Evolutionary conservation across 1,140 invertebrate species (phyloP), one percentile per base, ranked within the genome.

Genomic region (Caenorhabditis latens): DNA sequence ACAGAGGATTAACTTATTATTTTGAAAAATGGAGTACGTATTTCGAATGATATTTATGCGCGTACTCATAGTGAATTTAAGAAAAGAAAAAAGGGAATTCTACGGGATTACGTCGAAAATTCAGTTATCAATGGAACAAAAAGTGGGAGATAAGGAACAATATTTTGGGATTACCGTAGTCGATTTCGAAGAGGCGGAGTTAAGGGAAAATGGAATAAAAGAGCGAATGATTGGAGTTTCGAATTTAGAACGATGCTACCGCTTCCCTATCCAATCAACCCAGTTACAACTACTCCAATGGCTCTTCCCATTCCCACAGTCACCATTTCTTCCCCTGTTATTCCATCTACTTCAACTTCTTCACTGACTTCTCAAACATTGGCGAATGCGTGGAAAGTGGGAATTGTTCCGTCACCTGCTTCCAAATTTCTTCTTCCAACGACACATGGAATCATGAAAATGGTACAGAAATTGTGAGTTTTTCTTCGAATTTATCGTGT

Each of bases 31-130:
- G 67, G 24, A 75, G 67, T 75, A 75, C 67, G 67, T n/a, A 75
- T 75, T 75, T 75, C 16, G 32, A 48, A 75, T 75, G 67, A 75
- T 75, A 75, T 48, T 75, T 48, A 48, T 16, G 32, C 19, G 42
- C 67, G 16, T 75, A 75, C n/a, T 75, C 67, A 75, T 75, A 75
- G 67, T 46, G 67, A 75, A 75, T 75, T 75, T 75, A 46, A n/a
- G 19, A 46, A 48, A 46, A 75, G 16, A 75, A 48, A 40, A 46
- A 24, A 48, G 46, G 19, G 42, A 48, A 75, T 32, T 46, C 11
- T n/a, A 46, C 40, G 43, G 57, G 67, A 75, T 75, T 75, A 75
- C 67, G 67, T 48, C 42, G 67, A 46, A 75, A 75, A 46, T 48
- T 21, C 7, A 46, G 24, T 14, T 21, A 46, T 75, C 42, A 75